Evolutionary conservation across 2,113 vertebrate species (phyloP).

Genomic region (Sceloporus undulatus): DNA sequence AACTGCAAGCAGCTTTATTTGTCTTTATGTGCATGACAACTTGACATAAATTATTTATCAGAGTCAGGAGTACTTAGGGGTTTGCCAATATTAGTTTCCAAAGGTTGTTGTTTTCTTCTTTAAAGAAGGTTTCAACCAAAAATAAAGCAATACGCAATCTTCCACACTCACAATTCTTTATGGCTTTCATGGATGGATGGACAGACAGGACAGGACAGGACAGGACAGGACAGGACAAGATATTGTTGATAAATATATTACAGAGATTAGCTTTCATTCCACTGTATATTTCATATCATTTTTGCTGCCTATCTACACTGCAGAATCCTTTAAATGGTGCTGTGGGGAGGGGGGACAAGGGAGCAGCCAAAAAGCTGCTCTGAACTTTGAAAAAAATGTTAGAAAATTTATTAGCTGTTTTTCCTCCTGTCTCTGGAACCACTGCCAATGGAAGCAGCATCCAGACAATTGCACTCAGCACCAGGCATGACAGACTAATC

Average conservation of each 20-base stretch:
- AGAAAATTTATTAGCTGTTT: conserved; percentile 78
- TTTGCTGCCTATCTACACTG: conserved; percentile 66
- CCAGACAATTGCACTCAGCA: conserved; percentile 71
- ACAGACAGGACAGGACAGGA: background rate
- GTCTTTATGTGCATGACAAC: background rate
- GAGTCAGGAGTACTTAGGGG: background rate
- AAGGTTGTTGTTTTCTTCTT: background rate
- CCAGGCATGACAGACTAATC: conserved; percentile 64
- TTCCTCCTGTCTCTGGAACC: conserved; percentile 61
- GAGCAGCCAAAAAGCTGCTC: conserved; percentile 53
- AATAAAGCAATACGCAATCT: conserved; percentile 16
- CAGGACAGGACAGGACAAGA: background rate
- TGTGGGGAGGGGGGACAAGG: conserved; percentile 36
- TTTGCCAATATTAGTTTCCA: background rate
- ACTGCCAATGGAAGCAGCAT: conserved; percentile 66
- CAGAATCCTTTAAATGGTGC: conserved; percentile 69
- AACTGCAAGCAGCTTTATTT: background rate
- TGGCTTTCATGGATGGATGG: background rate
- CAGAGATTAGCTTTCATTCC: conserved; percentile 35
- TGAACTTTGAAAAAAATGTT: conserved; percentile 66
- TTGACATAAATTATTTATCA: background rate
- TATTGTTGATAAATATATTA: conserved; percentile 31
- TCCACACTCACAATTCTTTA: background rate
- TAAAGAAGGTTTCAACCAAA: conserved; percentile 19
- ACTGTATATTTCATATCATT: conserved; percentile 43